Evolutionary conservation across 1,140 invertebrate species (phyloP), one percentile per base, ranked within the genome.

Genomic region (Hirudo medicinalis): DNA sequence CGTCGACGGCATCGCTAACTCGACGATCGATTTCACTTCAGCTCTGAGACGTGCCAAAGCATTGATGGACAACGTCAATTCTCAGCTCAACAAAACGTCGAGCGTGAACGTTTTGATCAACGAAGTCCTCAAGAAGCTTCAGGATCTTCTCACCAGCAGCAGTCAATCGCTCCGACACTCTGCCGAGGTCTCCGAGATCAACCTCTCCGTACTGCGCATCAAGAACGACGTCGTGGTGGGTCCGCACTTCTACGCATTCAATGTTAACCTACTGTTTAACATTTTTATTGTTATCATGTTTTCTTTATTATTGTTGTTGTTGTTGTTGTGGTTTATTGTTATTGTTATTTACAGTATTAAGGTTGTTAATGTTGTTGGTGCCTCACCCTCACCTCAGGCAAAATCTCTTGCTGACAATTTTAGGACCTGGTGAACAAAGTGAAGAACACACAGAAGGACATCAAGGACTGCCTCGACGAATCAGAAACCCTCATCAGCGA

Each of bases 71-170:
- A 85, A 88, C 73, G 88, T 91, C 78, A 83, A 84, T 11, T 54
- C 69, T 20, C 69, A 54, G 69, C 0, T 49, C 2, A 70, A 70
- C 49, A 36, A 36, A 49, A 70, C 69, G 22, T 19, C 49, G 69
- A 25, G 53, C n/a, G 53, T 70, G 5, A 53, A 25, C 69, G 20
- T 54, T 49, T 70, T 54, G 40, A 78, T 92, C 53, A 85, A 25
- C 54, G 73, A 72, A n/a, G 40, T 77, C 17, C 60, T 36, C 2
- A 32, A 67, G 15, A 55, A 76, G 25, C 57, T 78, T 3, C 66
- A 88, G 55, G 90, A 92, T 76, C 82, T 94, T 69, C 81, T 85
- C 57, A 86, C 88, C 71, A 87, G 88, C 75, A 88, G 87, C 8
- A 82, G 86, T 9, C 80, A 85, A 49, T 86, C 88, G 0, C 80